A percentile compares a stretch with the other conserved stretches of the same genome.
Evolutionary conservation across 2,888 invertebrate species (phyloP).

Genomic region (Anorthoa munda): DNA sequence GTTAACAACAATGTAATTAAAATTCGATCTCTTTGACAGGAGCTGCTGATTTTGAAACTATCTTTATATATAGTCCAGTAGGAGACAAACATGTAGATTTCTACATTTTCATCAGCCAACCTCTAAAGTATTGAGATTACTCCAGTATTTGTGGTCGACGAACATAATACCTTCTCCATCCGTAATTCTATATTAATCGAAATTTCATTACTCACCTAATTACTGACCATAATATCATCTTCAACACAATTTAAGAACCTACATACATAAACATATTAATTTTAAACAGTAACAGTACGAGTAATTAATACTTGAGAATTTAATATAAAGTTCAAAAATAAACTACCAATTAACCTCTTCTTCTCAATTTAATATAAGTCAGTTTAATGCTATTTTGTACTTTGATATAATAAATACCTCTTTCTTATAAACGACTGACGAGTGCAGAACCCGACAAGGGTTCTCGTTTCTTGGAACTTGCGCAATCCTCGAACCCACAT

Average conservation of each 20-base stretch:
- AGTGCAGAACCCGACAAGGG: constrained; percentile 42
- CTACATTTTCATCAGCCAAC: too few species aligned
- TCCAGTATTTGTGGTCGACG: too few species aligned
- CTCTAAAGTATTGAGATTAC: too few species aligned
- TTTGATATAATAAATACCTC: constrained; percentile 23
- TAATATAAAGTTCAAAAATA: not conserved
- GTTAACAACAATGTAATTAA: not conserved
- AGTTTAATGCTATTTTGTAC: constrained; percentile 26
- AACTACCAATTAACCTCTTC: not conserved
- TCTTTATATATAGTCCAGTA: not conserved
- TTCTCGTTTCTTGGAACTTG: constrained; percentile 32
- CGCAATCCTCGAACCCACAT: constrained; percentile 40
- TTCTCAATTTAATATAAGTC: not conserved
- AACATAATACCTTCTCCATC: too few species aligned
- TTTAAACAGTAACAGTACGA: not conserved
- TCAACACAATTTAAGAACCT: too few species aligned
- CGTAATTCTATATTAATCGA: too few species aligned
- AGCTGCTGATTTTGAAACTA: not conserved
- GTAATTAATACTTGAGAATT: not conserved
- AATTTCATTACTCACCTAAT: too few species aligned
- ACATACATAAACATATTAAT: not conserved
- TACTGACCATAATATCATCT: too few species aligned
- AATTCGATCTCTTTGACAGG: too few species aligned
- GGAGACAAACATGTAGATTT: too few species aligned
- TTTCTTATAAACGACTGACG: constrained; percentile 40